Conservation (phyloP, 1,140 invertebrate species). For the Drosophila paulistorum region DNA sequence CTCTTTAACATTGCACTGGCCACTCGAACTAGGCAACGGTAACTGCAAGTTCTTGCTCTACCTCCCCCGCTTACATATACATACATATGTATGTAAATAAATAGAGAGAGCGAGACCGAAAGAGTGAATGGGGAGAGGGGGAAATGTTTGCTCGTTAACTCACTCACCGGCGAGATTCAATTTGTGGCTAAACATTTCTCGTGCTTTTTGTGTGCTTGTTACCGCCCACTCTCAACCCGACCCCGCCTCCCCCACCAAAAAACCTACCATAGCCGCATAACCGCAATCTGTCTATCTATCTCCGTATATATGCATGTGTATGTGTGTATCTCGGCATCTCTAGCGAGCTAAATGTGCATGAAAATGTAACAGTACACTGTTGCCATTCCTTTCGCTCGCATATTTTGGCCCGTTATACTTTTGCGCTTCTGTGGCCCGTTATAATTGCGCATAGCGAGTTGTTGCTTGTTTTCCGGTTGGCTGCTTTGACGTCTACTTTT, state of each 20-base stretch:
- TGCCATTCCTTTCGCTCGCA: slow-evolving; percentile 38
- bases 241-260: too few species aligned
- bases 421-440: slow-evolving; percentile 53
- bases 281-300: too few species aligned
- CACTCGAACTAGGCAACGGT: slow-evolving; percentile 55
- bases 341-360: slow-evolving; percentile 80
- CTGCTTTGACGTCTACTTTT: slow-evolving; percentile 46
- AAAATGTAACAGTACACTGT: slow-evolving; percentile 66
- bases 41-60: slow-evolving; percentile 17
- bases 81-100: not conserved
- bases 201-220: slow-evolving; percentile 65
- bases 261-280: too few species aligned
- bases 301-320: too few species aligned
- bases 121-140: not conserved
- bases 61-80: not conserved
- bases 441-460: slow-evolving; percentile 62
- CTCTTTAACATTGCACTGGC: slow-evolving; percentile 23
- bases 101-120: not conserved
- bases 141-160: slow-evolving; percentile 56
- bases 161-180: slow-evolving; percentile 67
- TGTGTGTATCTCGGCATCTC: slow-evolving; percentile 4
- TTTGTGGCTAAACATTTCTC: slow-evolving; percentile 78
- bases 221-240: too few species aligned
- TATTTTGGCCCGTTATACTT: slow-evolving; percentile 30
- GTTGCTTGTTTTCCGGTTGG: slow-evolving; percentile 83